Conservation (phyloP, 2,888 invertebrate species). For the Pandemis heparana region DNA sequence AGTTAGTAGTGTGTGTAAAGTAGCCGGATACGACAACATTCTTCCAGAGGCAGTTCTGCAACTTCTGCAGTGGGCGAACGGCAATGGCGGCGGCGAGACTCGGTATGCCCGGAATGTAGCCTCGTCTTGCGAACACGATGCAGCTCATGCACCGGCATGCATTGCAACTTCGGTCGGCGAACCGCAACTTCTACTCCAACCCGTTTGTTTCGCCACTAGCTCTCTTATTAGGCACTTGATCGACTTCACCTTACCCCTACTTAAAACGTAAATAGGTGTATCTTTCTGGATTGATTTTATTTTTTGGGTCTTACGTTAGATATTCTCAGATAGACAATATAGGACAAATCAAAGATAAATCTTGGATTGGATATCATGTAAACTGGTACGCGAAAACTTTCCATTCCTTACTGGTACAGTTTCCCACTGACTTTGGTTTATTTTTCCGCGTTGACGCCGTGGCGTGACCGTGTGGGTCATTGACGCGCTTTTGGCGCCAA, state of each 20-base stretch:
- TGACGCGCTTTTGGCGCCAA: constrained; percentile 54
- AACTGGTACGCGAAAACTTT: constrained; percentile 19
- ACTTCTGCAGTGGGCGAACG: constrained; percentile 42
- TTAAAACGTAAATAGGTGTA: not conserved
- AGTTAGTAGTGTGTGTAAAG: constrained; percentile 16
- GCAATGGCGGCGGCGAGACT: constrained; percentile 56
- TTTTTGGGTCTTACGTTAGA: not conserved
- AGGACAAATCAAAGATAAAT: constrained; percentile 9
- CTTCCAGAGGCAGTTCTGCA: constrained; percentile 44
- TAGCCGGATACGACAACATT: constrained; percentile 47
- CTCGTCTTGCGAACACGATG: constrained; percentile 57
- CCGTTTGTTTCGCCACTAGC: constrained; percentile 26
- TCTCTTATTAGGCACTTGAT: constrained; percentile 1
- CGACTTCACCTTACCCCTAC: not conserved
- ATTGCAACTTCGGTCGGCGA: constrained; percentile 57
- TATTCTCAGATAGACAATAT: not conserved
- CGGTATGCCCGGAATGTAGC: constrained; percentile 72
- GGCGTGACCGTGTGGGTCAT: constrained; percentile 48
- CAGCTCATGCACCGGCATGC: constrained; percentile 53
- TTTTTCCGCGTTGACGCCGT: constrained; percentile 37
- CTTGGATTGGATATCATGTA: constrained; percentile 15
- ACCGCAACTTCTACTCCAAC: constrained; percentile 59
- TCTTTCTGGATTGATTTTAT: not conserved
- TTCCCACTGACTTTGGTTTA: constrained; percentile 43
- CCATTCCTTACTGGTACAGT: constrained; percentile 37